Evolutionary conservation across 2,888 invertebrate species (phyloP).

Genomic region (Eupithecia vulgata): DNA sequence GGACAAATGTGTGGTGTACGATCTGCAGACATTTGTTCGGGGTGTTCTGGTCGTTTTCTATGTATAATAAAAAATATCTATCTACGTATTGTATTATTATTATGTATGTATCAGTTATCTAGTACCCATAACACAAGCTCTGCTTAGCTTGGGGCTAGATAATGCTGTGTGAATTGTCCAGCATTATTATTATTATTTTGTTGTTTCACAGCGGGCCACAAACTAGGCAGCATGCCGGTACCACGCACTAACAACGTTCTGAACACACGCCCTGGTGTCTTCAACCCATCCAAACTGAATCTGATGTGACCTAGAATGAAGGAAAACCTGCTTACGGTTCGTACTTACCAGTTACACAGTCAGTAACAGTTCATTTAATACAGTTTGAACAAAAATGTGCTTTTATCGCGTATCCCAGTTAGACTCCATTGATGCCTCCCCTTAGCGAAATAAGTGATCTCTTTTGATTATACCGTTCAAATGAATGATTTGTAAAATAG

Average conservation of each 20-base stretch:
- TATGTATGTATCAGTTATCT: too few species aligned
- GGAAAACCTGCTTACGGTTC: conserved; percentile 14
- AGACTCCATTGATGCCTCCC: not conserved
- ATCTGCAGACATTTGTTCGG: too few species aligned
- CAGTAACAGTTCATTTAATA: too few species aligned
- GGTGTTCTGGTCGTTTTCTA: too few species aligned
- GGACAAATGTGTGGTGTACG: too few species aligned
- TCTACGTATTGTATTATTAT: too few species aligned
- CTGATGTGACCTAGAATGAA: conserved; percentile 49
- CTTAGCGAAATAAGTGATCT: not conserved
- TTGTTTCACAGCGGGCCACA: conserved; percentile 43
- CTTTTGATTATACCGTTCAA: not conserved
- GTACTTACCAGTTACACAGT: too few species aligned
- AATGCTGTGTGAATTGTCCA: too few species aligned
- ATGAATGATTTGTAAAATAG: not conserved
- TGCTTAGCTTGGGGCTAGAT: too few species aligned
- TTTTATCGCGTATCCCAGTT: not conserved
- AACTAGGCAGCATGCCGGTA: conserved; percentile 72
- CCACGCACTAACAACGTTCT: conserved; percentile 56
- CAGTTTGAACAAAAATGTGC: not conserved
- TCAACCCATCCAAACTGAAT: conserved; percentile 61
- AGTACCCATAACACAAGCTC: too few species aligned
- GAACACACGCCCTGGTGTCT: conserved; percentile 69
- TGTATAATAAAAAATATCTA: too few species aligned
- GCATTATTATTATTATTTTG: not conserved